phyloP scores from a whole-genome alignment of 2,888 invertebrate species.

The Trissonchulus latispiculum region DNA sequence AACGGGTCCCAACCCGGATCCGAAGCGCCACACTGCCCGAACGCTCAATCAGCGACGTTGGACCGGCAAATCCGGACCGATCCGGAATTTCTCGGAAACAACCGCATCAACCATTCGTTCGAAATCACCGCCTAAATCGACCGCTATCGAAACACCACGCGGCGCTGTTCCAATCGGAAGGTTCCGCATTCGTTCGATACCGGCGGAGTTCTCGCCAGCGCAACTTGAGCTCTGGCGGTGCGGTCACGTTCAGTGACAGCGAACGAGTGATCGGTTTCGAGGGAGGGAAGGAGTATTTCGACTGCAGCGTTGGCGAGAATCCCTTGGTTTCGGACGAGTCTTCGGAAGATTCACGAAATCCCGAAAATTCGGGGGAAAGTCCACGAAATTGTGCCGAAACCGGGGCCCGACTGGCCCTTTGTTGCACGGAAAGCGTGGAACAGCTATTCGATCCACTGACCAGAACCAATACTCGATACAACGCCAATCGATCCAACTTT shows the following conservation, averaged over 20 bases:
- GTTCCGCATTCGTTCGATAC: background rate
- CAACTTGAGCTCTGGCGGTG: too few species aligned
- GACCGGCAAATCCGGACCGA: background rate
- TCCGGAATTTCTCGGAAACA: background rate
- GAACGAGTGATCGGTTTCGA: too few species aligned
- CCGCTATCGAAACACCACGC: background rate
- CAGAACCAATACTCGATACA: background rate
- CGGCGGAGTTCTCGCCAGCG: background rate
- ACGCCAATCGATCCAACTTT: background rate
- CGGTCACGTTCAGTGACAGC: too few species aligned
- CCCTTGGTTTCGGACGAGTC: background rate
- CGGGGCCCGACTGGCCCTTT: background rate
- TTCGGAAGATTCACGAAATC: background rate
- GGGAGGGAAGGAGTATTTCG: background rate
- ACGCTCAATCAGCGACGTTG: background rate
- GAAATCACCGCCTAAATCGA: background rate
- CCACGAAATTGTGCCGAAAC: too few species aligned
- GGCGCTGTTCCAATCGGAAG: background rate
- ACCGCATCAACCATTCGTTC: background rate
- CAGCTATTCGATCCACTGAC: background rate
- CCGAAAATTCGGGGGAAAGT: background rate
- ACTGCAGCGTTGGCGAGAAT: background rate
- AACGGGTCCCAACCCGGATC: too few species aligned
- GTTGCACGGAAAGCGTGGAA: background rate
- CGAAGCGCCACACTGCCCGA: too few species aligned